Evolutionary conservation across 2,113 vertebrate species (phyloP).

Genomic region (Alosa alosa): DNA sequence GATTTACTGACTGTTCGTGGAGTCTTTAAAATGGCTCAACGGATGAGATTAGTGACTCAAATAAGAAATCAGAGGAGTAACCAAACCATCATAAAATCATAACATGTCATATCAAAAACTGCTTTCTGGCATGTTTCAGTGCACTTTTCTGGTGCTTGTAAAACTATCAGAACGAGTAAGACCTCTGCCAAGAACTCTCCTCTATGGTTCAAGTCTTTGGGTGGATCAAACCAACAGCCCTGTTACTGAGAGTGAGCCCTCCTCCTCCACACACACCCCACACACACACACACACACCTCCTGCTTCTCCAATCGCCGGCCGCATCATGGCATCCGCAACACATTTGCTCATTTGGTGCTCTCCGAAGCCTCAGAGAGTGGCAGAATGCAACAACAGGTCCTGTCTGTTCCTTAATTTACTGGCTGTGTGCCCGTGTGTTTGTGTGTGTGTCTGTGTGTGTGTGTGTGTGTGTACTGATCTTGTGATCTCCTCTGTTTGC

Average conservation of each 20-base stretch:
- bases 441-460: not conserved
- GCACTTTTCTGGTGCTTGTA: not conserved
- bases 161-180: not conserved
- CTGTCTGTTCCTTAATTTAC: not conserved
- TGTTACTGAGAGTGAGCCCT: not conserved
- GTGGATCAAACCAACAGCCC: not conserved
- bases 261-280: no score
- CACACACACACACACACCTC: not conserved
- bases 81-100: not conserved
- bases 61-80: not conserved
- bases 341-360: not conserved
- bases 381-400: not conserved
- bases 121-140: not conserved
- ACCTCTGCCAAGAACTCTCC: not conserved
- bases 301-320: not conserved
- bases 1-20: not conserved
- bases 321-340: not conserved
- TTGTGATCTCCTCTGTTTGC: constrained; percentile 1
- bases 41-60: not conserved
- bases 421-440: not conserved
- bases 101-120: not conserved
- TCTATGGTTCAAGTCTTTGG: not conserved
- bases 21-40: not conserved
- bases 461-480: not conserved
- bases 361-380: no score